Conservation (phyloP, 1,140 invertebrate species). For the Bombus cullumanus region DNA sequence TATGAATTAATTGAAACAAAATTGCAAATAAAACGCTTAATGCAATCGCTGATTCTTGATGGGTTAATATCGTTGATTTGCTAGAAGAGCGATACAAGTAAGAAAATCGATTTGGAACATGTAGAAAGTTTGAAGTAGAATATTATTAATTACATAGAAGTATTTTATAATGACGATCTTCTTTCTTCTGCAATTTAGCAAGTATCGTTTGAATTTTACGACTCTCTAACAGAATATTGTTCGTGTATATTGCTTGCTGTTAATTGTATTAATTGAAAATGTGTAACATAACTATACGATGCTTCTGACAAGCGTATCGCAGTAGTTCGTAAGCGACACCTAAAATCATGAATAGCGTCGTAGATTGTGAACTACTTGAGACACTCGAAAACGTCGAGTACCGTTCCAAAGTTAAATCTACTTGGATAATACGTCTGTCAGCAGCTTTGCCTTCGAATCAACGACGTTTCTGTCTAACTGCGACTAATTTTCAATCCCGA, state of each 20-base stretch:
- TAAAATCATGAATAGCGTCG: neutral
- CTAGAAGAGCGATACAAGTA: too few relatives aligned
- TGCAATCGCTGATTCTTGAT: too few relatives aligned
- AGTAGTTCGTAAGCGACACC: neutral
- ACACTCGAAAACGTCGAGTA: slow-evolving; percentile 14
- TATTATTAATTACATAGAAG: too few relatives aligned
- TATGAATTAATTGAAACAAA: too few relatives aligned
- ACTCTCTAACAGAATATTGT: too few relatives aligned
- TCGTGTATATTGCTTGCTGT: too few relatives aligned
- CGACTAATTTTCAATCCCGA: neutral
- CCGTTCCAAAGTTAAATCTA: neutral
- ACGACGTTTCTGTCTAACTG: neutral
- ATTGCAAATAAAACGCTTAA: too few relatives aligned
- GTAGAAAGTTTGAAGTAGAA: too few relatives aligned
- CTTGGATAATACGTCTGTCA: slow-evolving; percentile 19
- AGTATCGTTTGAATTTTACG: neutral
- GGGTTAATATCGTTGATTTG: too few relatives aligned
- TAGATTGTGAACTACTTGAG: slow-evolving; percentile 19
- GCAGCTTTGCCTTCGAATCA: neutral
- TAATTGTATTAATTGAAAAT: neutral
- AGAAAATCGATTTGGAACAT: too few relatives aligned
- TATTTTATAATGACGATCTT: neutral
- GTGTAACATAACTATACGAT: too few relatives aligned
- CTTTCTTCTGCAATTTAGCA: neutral
- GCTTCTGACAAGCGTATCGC: slow-evolving; percentile 3